A percentile compares a stretch with the other conserved stretches of the same genome.
Evolutionary conservation across 2,888 invertebrate genomes (phyloP).

Genomic region (Hirtodrosophila duncani): DNA sequence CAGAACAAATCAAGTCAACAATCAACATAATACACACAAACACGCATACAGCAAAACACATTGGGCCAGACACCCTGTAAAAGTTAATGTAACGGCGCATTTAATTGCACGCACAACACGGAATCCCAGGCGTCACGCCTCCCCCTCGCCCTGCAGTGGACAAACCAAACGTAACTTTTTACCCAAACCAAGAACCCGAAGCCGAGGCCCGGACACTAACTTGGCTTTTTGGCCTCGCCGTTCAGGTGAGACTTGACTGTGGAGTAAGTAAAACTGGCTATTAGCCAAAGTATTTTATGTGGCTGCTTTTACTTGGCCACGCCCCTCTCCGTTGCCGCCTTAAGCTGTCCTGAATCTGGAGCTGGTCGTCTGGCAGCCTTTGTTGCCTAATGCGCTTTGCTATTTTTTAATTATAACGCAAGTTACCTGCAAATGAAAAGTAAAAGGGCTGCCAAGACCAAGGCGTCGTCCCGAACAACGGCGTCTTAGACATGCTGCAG

Average conservation of each 20-base stretch:
- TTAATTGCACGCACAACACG: constrained; percentile 73
- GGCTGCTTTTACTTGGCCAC: constrained; percentile 53
- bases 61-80: constrained; percentile 66
- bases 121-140: constrained; percentile 32
- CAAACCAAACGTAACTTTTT: constrained; percentile 57
- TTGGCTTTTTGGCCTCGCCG: constrained; percentile 66
- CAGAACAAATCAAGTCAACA: constrained; percentile 75
- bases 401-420: constrained; percentile 72
- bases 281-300: constrained; percentile 70
- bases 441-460: constrained; percentile 66
- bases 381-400: constrained; percentile 73
- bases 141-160: constrained; percentile 31
- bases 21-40: constrained; percentile 62
- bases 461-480: constrained; percentile 10
- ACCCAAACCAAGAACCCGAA: constrained; percentile 2
- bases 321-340: neutral
- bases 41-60: constrained; percentile 25
- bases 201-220: constrained; percentile 40
- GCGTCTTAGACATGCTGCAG: constrained; percentile 11
- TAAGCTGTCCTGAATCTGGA: neutral
- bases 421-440: constrained; percentile 69
- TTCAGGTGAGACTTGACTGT: constrained; percentile 52
- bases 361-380: constrained; percentile 38
- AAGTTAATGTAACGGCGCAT: constrained; percentile 74
- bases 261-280: constrained; percentile 72